These are phyloP conservation scores for Cantharis flavilabris DNA, from an alignment of 2,888 invertebrate species.

Conservation along the genomic window DNA sequence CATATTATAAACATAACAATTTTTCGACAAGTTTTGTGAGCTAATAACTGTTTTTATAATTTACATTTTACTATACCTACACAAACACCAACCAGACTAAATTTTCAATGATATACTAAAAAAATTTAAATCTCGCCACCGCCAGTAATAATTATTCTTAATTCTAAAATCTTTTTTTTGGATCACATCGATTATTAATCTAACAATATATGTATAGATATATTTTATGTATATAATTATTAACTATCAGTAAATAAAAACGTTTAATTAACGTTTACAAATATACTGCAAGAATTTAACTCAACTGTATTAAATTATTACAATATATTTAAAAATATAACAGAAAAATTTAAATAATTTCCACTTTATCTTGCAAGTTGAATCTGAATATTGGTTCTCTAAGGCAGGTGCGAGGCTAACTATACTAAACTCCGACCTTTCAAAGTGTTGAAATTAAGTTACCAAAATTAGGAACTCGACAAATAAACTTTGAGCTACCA, in stretches of 20 bases:
- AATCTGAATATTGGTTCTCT: neutral
- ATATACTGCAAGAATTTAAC: neutral
- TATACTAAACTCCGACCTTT: neutral
- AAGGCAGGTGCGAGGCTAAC: neutral
- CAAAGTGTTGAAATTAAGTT: neutral
- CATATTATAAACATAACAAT: neutral
- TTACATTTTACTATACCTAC: neutral
- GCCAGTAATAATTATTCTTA: neutral
- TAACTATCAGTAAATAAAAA: neutral
- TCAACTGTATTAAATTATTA: neutral
- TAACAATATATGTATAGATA: neutral
- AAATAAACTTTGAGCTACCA: neutral
- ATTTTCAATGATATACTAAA: neutral
- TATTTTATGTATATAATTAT: neutral
- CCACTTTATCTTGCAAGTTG: neutral
- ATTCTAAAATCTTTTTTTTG: neutral
- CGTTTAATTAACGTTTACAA: neutral
- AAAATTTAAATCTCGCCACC: neutral
- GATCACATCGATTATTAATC: neutral
- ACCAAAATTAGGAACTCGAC: neutral
- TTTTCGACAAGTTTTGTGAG: neutral
- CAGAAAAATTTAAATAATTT: neutral
- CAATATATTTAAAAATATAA: neutral
- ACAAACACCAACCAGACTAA: neutral
- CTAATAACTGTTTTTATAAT: neutral